Percentiles rank a stretch among this genome's conserved stretches.
phyloP scores from a whole-genome alignment of 2,888 invertebrate genomes.

The Carabus problematicus region DNA sequence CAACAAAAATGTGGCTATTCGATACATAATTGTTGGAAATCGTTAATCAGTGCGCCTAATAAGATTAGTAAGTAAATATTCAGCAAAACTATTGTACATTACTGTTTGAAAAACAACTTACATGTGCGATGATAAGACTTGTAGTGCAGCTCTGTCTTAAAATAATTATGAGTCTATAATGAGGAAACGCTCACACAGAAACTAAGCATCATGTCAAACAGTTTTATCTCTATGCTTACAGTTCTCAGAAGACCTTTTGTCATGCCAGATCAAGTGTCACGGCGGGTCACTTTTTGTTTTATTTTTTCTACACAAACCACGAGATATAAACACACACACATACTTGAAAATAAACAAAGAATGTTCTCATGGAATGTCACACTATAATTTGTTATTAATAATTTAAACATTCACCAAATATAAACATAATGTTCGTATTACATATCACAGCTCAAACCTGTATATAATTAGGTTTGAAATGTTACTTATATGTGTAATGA shows the following conservation, averaged over 20 bases:
- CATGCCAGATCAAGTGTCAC: conserved; percentile 35
- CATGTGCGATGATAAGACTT: conserved; percentile 8
- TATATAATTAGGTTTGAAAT: conserved; percentile 32
- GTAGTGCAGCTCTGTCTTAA: conserved; percentile 16
- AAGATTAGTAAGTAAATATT: background rate
- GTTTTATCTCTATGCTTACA: conserved; percentile 28
- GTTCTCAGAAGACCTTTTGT: conserved; percentile 32
- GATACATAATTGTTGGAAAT: conserved; percentile 12
- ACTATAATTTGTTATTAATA: conserved; percentile 28
- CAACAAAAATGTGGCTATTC: conserved; percentile 16
- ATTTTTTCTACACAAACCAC: conserved; percentile 7
- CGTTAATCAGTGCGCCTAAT: background rate
- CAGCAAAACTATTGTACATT: background rate
- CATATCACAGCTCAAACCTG: conserved; percentile 38
- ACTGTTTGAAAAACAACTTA: background rate
- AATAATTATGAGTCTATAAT: conserved; percentile 34
- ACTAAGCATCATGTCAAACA: conserved; percentile 22
- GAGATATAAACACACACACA: conserved; percentile 21
- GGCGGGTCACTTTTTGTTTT: conserved; percentile 15
- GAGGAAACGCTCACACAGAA: conserved; percentile 37
- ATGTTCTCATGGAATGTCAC: conserved; percentile 8
- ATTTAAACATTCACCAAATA: conserved; percentile 25
- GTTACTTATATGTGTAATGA: conserved; percentile 18
- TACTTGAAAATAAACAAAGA: conserved; percentile 16
- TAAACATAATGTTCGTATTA: conserved; percentile 25